phyloP scores from a whole-genome alignment of 1,140 invertebrate species.

The Streblospio benedicti region DNA sequence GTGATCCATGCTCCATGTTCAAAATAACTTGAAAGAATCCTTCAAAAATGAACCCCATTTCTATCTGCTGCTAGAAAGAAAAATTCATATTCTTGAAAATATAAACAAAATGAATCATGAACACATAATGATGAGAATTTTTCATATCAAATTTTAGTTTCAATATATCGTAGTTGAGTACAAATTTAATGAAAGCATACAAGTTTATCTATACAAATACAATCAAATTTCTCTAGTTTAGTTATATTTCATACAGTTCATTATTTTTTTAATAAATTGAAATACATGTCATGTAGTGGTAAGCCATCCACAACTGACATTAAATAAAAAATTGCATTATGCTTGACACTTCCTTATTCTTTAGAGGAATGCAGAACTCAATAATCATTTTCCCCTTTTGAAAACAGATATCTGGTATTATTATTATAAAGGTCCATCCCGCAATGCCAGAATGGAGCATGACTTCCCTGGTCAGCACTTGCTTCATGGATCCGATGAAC shows the following conservation, averaged over 20 bases:
- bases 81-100: slow-evolving; percentile 7
- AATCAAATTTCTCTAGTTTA: neutral
- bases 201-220: neutral
- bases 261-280: neutral
- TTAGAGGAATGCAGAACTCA: neutral
- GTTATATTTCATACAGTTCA: neutral
- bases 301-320: neutral
- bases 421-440: neutral
- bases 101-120: slow-evolving; percentile 7
- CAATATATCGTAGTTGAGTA: neutral
- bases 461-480: slow-evolving; percentile 55
- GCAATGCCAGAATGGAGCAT: neutral
- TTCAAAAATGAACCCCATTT: slow-evolving; percentile 53
- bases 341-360: neutral
- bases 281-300: neutral
- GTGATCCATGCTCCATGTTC: slow-evolving; percentile 13
- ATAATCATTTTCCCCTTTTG: neutral
- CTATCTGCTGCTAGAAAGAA: slow-evolving; percentile 53
- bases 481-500: slow-evolving; percentile 52
- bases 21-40: slow-evolving; percentile 47
- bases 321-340: slow-evolving; percentile 1
- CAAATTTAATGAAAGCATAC: neutral
- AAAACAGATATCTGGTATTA: neutral
- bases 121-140: neutral
- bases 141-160: neutral